Evolutionary conservation across 2,797 vertebrate genomes (phyloP).

Genomic region (Sebastes oblongus): DNA sequence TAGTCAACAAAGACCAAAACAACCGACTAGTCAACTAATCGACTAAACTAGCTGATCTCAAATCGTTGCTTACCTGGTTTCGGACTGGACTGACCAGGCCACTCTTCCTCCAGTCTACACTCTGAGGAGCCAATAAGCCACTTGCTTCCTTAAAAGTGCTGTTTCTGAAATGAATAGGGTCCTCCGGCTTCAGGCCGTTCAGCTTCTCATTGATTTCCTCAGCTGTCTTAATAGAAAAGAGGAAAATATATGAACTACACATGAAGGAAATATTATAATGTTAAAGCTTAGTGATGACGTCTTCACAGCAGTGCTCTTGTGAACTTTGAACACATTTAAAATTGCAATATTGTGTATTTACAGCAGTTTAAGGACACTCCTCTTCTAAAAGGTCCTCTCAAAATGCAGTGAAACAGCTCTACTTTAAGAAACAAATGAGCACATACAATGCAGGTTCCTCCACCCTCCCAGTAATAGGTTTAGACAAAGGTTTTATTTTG

Average conservation of each 20-base stretch:
- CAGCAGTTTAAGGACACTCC: not conserved
- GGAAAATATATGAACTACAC: not conserved
- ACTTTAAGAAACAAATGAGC: not conserved
- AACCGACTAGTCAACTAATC: too few relatives aligned
- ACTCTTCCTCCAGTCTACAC: conserved; percentile 85
- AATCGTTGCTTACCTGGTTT: conserved; percentile 80
- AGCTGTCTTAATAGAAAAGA: conserved; percentile 72
- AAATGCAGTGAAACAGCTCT: not conserved
- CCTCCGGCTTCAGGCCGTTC: conserved; percentile 72
- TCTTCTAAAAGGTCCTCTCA: not conserved
- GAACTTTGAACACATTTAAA: not conserved
- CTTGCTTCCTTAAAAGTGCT: not conserved
- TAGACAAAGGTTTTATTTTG: not conserved
- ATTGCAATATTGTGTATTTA: not conserved
- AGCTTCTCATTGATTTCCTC: conserved; percentile 79
- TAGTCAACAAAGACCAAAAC: too few relatives aligned
- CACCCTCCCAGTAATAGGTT: not conserved
- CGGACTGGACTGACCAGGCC: conserved; percentile 86
- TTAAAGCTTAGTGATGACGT: not conserved
- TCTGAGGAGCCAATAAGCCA: conserved; percentile 36
- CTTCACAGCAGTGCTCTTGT: not conserved
- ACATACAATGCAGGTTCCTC: not conserved
- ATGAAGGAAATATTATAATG: not conserved
- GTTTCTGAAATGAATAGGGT: conserved; percentile 34
- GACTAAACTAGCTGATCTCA: not conserved